A percentile compares a stretch with the other conserved stretches of the same genome.
phyloP scores from a whole-genome alignment of 2,797 vertebrate genomes.

The Peromyscus nudipes region DNA sequence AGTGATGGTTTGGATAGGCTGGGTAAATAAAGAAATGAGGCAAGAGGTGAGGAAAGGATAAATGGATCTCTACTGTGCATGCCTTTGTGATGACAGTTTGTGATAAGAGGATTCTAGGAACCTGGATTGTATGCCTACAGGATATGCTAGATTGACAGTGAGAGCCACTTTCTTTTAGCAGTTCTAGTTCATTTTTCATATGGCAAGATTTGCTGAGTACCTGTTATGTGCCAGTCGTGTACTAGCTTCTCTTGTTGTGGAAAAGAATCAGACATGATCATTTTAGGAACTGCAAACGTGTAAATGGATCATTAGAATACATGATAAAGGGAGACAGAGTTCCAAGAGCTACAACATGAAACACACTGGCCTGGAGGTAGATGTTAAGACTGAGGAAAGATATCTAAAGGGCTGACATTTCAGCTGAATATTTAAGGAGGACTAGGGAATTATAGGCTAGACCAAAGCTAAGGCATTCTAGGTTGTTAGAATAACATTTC shows the following conservation, averaged over 20 bases:
- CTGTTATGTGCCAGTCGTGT: constrained; percentile 31
- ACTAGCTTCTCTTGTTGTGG: background rate
- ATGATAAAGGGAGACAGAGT: background rate
- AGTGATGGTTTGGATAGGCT: background rate
- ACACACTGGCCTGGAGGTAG: background rate
- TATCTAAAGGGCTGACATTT: background rate
- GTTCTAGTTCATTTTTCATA: constrained; percentile 19
- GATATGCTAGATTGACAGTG: constrained; percentile 35
- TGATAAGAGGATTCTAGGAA: constrained; percentile 8
- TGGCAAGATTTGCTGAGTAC: background rate
- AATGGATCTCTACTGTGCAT: background rate
- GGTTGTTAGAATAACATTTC: background rate
- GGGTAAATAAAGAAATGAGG: background rate
- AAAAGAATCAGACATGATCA: constrained; percentile 37
- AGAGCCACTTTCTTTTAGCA: constrained; percentile 7
- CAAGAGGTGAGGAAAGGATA: constrained; percentile 9
- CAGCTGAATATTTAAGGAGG: constrained; percentile 45
- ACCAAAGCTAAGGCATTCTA: constrained; percentile 23
- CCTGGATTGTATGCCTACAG: constrained; percentile 21
- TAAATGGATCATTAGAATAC: constrained; percentile 53
- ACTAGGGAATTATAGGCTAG: background rate
- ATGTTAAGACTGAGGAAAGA: background rate
- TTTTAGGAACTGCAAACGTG: background rate
- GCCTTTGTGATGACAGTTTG: constrained; percentile 21
- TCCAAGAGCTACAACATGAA: constrained; percentile 23